phyloP scores from a whole-genome alignment of 1,140 invertebrate species.

The Pachyrhynchus sulphureomaculatus region DNA sequence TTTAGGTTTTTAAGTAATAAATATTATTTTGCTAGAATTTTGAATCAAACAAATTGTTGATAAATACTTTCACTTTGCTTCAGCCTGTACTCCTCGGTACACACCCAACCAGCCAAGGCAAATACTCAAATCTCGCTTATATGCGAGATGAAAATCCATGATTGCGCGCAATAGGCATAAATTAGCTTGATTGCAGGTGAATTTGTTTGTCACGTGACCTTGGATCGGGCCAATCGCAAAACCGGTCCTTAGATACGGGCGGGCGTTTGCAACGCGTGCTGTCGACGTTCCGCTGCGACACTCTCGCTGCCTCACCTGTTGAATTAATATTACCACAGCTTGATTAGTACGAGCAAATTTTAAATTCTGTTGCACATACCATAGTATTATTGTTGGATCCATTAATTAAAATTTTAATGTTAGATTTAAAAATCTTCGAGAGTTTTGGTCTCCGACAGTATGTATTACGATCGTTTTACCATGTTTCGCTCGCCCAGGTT shows the following conservation, averaged over 20 bases:
- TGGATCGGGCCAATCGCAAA: not conserved
- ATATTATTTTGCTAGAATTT: too few species aligned
- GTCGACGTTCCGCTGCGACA: not conserved
- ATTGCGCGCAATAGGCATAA: slow-evolving; percentile 12
- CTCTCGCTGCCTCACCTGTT: not conserved
- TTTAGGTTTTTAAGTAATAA: too few species aligned
- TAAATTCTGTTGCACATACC: too few species aligned
- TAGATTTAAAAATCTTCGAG: too few species aligned
- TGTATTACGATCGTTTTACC: too few species aligned
- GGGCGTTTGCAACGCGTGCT: slow-evolving; percentile 2
- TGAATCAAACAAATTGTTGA: not conserved
- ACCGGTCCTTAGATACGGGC: not conserved
- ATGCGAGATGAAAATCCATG: not conserved
- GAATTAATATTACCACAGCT: not conserved
- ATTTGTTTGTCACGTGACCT: slow-evolving; percentile 9
- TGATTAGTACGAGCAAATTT: too few species aligned
- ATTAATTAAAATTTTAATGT: too few species aligned
- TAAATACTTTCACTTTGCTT: not conserved
- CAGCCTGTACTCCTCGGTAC: not conserved
- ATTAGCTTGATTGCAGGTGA: slow-evolving; percentile 8
- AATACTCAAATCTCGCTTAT: not conserved
- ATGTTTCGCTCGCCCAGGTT: too few species aligned
- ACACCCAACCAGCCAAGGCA: not conserved
- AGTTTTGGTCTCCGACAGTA: too few species aligned
- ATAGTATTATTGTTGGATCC: too few species aligned